Conservation (phyloP, 1,140 invertebrate species). For the Hermetia illucens region DNA sequence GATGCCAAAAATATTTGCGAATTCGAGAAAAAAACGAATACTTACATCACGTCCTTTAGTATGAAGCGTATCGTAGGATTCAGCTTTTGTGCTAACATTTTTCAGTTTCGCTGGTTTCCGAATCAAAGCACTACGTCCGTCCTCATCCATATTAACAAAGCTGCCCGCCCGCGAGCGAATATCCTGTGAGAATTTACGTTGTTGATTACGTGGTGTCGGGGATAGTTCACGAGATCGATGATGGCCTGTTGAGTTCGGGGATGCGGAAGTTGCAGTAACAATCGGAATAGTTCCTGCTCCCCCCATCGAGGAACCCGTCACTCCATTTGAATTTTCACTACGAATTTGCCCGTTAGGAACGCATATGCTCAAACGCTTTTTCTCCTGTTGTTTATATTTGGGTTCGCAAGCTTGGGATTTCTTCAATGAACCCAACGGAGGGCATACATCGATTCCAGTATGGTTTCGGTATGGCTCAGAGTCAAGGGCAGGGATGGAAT, state of each 20-base stretch:
- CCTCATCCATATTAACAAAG: conserved; percentile 23
- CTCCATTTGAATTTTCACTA: neutral
- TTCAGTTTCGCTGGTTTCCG: conserved; percentile 42
- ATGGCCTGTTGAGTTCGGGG: neutral
- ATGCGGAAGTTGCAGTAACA: conserved; percentile 7
- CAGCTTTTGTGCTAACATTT: conserved; percentile 42
- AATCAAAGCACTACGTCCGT: conserved; percentile 27
- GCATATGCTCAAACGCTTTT: neutral
- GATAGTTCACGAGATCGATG: conserved; percentile 24
- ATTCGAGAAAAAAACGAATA: conserved; percentile 2
- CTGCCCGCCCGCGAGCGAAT: conserved; percentile 27
- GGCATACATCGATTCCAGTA: too few relatives aligned
- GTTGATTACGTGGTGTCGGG: conserved; percentile 26
- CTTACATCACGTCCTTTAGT: conserved; percentile 37
- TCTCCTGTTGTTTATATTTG: too few relatives aligned
- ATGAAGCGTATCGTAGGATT: conserved; percentile 46
- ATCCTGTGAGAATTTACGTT: conserved; percentile 25
- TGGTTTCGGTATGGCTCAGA: too few relatives aligned
- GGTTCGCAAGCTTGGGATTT: too few relatives aligned
- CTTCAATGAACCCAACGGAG: too few relatives aligned
- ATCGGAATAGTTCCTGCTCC: conserved; percentile 6
- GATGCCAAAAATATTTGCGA: neutral
- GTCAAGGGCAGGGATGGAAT: too few relatives aligned
- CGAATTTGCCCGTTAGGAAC: neutral
- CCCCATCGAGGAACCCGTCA: neutral